Conservation (phyloP, 1,140 invertebrate species). For the Drosophila nigrodunni region DNA sequence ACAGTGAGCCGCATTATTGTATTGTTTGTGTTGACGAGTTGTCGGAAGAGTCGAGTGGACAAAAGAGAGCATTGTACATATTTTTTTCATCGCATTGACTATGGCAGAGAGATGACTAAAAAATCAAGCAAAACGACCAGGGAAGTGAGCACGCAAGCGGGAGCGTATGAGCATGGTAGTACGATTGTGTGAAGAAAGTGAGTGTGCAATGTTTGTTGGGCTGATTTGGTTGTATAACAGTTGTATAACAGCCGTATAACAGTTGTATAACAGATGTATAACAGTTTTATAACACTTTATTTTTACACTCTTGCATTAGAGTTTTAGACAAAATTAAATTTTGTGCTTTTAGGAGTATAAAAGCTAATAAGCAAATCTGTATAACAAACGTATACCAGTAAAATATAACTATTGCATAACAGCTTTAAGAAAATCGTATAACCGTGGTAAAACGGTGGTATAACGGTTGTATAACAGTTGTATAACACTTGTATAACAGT, state of each 20-base stretch:
- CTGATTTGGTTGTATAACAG: conserved; percentile 1
- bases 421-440: background rate
- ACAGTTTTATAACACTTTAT: too few species aligned
- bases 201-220: conserved; percentile 1
- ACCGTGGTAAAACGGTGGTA: background rate
- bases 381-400: conserved; percentile 22
- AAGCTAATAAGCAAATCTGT: conserved; percentile 11
- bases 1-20: conserved; percentile 37
- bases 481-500: conserved; percentile 13
- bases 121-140: background rate
- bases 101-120: background rate
- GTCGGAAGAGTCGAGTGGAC: conserved; percentile 28
- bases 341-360: background rate
- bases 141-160: conserved; percentile 7
- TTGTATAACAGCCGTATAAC: conserved; percentile 20
- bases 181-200: background rate
- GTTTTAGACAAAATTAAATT: too few species aligned
- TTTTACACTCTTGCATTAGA: too few species aligned
- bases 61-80: conserved; percentile 66
- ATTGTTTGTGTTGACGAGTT: conserved; percentile 1
- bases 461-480: background rate
- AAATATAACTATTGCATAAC: background rate
- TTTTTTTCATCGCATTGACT: conserved; percentile 35
- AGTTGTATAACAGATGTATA: conserved; percentile 22
- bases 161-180: background rate